Evolutionary conservation across 2,797 vertebrate species (phyloP).

Genomic region (Chelonia mydas): DNA sequence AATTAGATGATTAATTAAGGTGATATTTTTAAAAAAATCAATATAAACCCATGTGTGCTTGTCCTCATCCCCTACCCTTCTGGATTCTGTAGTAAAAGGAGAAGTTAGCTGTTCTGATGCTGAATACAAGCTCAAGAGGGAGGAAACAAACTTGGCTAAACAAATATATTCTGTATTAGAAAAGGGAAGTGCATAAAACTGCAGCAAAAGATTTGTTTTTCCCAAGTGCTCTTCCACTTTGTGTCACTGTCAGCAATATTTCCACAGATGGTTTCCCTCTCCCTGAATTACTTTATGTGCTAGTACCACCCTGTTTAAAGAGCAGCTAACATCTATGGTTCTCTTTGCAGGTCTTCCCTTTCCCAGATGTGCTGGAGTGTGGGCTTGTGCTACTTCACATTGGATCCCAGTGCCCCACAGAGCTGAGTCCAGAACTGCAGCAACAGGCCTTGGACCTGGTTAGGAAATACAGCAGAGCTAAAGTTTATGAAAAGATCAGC

Average conservation of each 20-base stretch:
- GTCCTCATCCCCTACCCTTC: not conserved
- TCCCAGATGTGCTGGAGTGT: slow-evolving; percentile 92
- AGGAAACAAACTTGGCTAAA: not conserved
- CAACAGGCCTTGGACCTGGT: slow-evolving; percentile 83
- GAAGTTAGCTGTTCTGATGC: not conserved
- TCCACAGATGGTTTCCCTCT: not conserved
- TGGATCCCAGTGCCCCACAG: slow-evolving; percentile 42
- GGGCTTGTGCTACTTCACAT: slow-evolving; percentile 90
- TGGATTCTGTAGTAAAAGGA: not conserved
- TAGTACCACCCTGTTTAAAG: not conserved
- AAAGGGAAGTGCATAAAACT: not conserved
- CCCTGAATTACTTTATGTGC: not conserved
- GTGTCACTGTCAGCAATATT: not conserved
- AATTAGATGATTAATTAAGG: not conserved
- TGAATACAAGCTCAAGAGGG: not conserved
- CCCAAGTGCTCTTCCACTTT: not conserved
- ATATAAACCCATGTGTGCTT: not conserved
- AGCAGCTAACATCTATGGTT: not conserved
- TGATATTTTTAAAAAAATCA: too few relatives aligned
- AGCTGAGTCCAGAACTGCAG: slow-evolving; percentile 70
- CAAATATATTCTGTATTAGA: not conserved
- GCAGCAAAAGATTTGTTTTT: fast-evolving
- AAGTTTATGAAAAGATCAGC: slow-evolving; percentile 55
- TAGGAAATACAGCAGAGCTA: slow-evolving; percentile 67
- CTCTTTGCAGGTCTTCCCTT: slow-evolving; percentile 84